Evolutionary conservation across 2,113 vertebrate genomes (phyloP), one percentile per base, ranked within the genome.

Genomic region (Zeus faber): DNA sequence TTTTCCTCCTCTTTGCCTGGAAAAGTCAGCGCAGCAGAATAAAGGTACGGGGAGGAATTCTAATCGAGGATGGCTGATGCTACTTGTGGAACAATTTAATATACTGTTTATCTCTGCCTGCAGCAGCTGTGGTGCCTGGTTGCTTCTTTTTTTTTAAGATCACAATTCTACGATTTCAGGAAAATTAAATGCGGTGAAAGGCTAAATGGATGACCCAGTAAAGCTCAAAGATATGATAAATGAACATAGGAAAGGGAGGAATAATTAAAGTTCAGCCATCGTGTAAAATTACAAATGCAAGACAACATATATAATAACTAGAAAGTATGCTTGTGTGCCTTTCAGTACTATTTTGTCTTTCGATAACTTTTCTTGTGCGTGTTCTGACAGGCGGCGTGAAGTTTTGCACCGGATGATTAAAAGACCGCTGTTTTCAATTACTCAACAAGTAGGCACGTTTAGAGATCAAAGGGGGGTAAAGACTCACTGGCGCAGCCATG

Each of bases 21-120:
- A 84, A 85, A 84, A 75, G 54, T 74, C 57, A 73, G 74, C 63
- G 67, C 56, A 67, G 73, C 70, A 75, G 20, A 59, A 74, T 50
- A 17, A 26, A 53, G 43, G 25, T 21, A 49, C 46, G 35, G 22
- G 66, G 54, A 59, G 56, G 61, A 58, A 71, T 45, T 58, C 50
- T 46, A 53, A 66, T 60, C 14, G 7, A 54, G 52, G 43, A 11
- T 49, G 57, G 26, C 6, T 57, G 67, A 51, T 33, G 39, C 39
- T 45, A 44, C 61, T 57, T 10, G 20, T 23, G 45, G 31, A 37
- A 53, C 31, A 51, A 56, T 21, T 26, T 52, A 10, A 13, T 29
- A 29, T n/a, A n/a, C n/a, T n/a, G n/a, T n/a, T n/a, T n/a, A n/a
- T n/a, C n/a, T n/a, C n/a, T n/a, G n/a, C n/a, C n/a, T n/a, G n/a